Base-by-base conservation (phyloP, 2,797 vertebrate species). In the Ptychadena robeensis region DNA sequence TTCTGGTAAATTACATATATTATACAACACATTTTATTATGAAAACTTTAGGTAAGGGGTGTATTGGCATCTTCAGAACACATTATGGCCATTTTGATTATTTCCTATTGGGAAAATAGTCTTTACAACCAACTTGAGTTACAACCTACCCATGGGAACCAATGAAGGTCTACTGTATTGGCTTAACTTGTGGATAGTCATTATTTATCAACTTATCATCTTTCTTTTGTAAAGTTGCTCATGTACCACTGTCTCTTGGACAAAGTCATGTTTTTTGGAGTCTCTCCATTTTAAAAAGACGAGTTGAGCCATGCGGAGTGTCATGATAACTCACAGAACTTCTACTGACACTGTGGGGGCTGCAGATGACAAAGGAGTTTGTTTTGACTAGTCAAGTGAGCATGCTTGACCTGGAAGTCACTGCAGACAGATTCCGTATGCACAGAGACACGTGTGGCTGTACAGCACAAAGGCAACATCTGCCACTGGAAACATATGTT, bases 371-470 rank as follows among this genome's bases (percentile, higher is more conserved):
- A 85, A 75, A 85, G 67, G 38, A 85, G 82, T 85, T 85, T 80
- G 72, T 85, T 85, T 85, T 85, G 82, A 85, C 82, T 80, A 75
- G 71, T 85, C 77, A 85, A 80, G 82, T 69, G 77, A 85, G 82
- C 77, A 40, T 44, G 82, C 77, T 80, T 85, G 82, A 85, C 82
- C 82, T 85, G 77, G 82, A 85, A 85, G 77, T 85, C 77, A 63
- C 82, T 61, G 71, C 37, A 75, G 82, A 85, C 44, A 78, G 38
- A 44, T 63, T 75, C 82, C 77, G 48, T 80, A 74, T 80, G 77
- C n/a, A 48, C 48, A 53, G n/a, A 80, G 70, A 84, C 63, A 68
- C 68, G 68, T 68, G 70, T 73, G 64, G 64, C 73, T 66, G 59
- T 48, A 28, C 34, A 63, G 76, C 32, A 44, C 81, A 72, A 48